phyloP scores from a whole-genome alignment of 2,888 invertebrate genomes.

The Heteropelma amictum region DNA sequence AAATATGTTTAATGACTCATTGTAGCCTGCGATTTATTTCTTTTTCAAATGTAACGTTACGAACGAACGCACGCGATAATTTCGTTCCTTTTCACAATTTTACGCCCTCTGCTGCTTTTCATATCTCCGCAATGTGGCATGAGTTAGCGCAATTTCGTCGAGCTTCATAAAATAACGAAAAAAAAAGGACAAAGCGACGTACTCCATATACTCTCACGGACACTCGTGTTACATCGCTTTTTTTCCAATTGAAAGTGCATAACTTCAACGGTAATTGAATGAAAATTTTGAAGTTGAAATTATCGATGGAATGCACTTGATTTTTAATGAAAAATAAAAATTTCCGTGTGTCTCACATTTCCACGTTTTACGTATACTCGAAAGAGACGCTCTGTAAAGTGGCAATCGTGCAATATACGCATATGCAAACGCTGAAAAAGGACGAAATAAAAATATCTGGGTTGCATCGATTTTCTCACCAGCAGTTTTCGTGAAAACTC shows the following conservation, averaged over 20 bases:
- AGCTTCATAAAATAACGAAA: slow-evolving; percentile 54
- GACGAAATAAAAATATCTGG: slow-evolving; percentile 9
- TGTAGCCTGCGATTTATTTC: neutral
- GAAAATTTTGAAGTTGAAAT: too few relatives aligned
- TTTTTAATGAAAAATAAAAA: neutral
- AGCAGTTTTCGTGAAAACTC: neutral
- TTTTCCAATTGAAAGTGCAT: too few relatives aligned
- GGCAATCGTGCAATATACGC: slow-evolving; percentile 10
- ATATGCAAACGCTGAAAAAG: neutral
- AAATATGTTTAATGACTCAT: too few relatives aligned
- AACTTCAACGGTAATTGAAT: too few relatives aligned
- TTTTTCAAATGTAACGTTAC: neutral
- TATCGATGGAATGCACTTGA: neutral
- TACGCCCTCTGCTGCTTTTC: slow-evolving; percentile 19
- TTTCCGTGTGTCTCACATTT: neutral
- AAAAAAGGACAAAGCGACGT: too few relatives aligned
- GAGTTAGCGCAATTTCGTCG: slow-evolving; percentile 46
- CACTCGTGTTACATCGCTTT: too few relatives aligned
- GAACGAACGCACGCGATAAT: neutral
- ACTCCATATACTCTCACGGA: too few relatives aligned
- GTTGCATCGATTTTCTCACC: slow-evolving; percentile 23
- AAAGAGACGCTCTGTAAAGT: slow-evolving; percentile 15
- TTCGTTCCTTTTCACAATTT: slow-evolving; percentile 18
- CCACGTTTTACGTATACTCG: neutral
- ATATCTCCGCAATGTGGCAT: slow-evolving; percentile 29